Evolutionary conservation across 37 sponge, comb jelly and placozoan species (phyloP), one percentile per base, ranked within the genome.

Genomic region (Corticium candelabrum): DNA sequence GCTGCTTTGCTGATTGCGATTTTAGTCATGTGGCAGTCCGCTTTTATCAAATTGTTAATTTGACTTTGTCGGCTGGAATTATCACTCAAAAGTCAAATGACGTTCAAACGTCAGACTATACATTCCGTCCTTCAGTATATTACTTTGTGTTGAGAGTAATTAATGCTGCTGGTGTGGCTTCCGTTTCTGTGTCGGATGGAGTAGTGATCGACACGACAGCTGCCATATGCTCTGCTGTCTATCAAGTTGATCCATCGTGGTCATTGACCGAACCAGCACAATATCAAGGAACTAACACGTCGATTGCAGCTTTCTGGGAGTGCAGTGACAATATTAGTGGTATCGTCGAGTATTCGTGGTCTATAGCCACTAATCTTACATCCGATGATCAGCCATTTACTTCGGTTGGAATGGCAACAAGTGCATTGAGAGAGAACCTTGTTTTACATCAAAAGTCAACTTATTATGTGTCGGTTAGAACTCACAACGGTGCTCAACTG

Each of bases 241-340:
- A 79, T 2, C 89, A 88, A 37, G 87, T 83, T 80, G 92, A 91
- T 40, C 82, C 87, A 4, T 68, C 81, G 3, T 92, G 82, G 38
- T 85, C 89, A 0, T 29, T 37, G 7, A 69, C 74, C 0, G 78
- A 84, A 39, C 80, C 87, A 0, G 43, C 78, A 0, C 1, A 1
- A 4, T 92, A 79, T 77, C 93, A 92, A 72, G 87, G 89, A 3
- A 92, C 41, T 69, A 82, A 92, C 41, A 35, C 77, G 74, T 83
- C 89, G 15, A 84, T 92, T 34, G 67, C 87, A 0, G 89, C 82
- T 7, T 78, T 79, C 37, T 92, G 89, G 89, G 34, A 40, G 40
- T 92, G 87, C 37, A 31, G 35, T 38, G 93, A 92, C 74, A 75
- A 37, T 1, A 83, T 87, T 57, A 40, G 85, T 3, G 21, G 15